phyloP scores from a whole-genome alignment of 2,888 invertebrate species.

The Cephalotes varians region DNA sequence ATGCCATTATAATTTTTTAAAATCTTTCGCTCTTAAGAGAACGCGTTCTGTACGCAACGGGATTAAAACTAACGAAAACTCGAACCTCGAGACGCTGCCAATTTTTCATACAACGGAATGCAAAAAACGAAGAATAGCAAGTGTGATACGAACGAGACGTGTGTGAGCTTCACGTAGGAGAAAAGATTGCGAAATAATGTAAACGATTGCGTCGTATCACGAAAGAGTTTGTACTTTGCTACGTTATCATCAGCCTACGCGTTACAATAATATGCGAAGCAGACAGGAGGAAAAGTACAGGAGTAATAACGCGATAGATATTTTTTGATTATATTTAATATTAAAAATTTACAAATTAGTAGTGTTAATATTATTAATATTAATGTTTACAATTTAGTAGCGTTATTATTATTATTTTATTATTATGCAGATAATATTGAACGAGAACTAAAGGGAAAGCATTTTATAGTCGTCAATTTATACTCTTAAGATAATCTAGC shows the following conservation, averaged over 20 bases:
- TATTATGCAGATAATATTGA: conserved; percentile 79
- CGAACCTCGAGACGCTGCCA: conserved; percentile 75
- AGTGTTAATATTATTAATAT: conserved; percentile 81
- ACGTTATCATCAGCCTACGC: conserved; percentile 58
- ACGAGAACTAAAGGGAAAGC: conserved; percentile 77
- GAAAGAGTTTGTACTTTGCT: conserved; percentile 60
- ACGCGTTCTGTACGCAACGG: conserved; percentile 49
- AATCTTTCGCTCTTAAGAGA: conserved; percentile 64
- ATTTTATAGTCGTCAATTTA: conserved; percentile 80
- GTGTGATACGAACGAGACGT: conserved; percentile 50
- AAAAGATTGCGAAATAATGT: conserved; percentile 52
- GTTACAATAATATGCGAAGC: conserved; percentile 64
- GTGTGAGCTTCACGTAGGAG: conserved; percentile 59
- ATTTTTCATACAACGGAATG: conserved; percentile 71
- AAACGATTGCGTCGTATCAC: conserved; percentile 53
- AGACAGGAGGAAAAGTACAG: conserved; percentile 68
- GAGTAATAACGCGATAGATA: conserved; percentile 79
- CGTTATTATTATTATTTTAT: conserved; percentile 80
- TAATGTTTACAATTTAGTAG: conserved; percentile 79
- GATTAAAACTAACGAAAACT: conserved; percentile 57
- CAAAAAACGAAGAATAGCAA: conserved; percentile 64
- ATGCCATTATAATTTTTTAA: conserved; percentile 74
- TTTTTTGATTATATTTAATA: conserved; percentile 84
- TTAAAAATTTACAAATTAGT: conserved; percentile 83
- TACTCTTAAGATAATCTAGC: conserved; percentile 69